These are phyloP conservation scores for Helicoverpa zea DNA, from an alignment of 1,140 invertebrate species.

Conservation along the genomic window DNA sequence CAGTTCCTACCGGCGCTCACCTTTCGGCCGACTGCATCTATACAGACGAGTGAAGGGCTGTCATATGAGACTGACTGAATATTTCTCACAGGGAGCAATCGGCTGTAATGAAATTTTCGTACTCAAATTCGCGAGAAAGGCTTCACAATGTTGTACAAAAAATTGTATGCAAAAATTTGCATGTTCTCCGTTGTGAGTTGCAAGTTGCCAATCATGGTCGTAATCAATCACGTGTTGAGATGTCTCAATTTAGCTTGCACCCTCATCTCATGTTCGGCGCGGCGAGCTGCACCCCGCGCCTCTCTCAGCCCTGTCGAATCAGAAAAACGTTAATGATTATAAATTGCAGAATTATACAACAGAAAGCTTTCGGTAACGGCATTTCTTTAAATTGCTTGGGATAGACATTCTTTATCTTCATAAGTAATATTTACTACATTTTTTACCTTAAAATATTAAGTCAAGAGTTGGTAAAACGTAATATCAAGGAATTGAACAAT, in stretches of 20 bases:
- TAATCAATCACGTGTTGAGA: constrained; percentile 82
- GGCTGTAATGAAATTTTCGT: constrained; percentile 74
- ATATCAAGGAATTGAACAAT: background rate
- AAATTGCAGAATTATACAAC: constrained; percentile 80
- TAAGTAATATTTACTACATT: too few relatives aligned
- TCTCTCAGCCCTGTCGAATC: constrained; percentile 59
- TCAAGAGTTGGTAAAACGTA: too few relatives aligned
- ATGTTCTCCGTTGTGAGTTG: constrained; percentile 69
- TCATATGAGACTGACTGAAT: constrained; percentile 76
- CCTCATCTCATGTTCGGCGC: constrained; percentile 57
- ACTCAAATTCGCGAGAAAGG: constrained; percentile 62
- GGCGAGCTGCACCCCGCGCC: constrained; percentile 44
- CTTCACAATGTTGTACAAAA: constrained; percentile 59
- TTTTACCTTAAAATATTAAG: too few relatives aligned
- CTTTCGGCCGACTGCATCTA: constrained; percentile 62
- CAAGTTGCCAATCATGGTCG: constrained; percentile 76
- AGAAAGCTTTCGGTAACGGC: constrained; percentile 63
- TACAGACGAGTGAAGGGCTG: constrained; percentile 78
- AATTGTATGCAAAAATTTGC: constrained; percentile 71
- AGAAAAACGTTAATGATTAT: constrained; percentile 80
- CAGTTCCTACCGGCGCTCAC: constrained; percentile 63
- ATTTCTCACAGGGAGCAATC: constrained; percentile 78
- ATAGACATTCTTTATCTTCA: constrained; percentile 39
- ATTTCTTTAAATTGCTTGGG: constrained; percentile 54
- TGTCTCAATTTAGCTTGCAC: constrained; percentile 80